Evolutionary conservation across 2,888 invertebrate species (phyloP), one percentile per base, ranked within the genome.

Genomic region (Nasonia oneida): DNA sequence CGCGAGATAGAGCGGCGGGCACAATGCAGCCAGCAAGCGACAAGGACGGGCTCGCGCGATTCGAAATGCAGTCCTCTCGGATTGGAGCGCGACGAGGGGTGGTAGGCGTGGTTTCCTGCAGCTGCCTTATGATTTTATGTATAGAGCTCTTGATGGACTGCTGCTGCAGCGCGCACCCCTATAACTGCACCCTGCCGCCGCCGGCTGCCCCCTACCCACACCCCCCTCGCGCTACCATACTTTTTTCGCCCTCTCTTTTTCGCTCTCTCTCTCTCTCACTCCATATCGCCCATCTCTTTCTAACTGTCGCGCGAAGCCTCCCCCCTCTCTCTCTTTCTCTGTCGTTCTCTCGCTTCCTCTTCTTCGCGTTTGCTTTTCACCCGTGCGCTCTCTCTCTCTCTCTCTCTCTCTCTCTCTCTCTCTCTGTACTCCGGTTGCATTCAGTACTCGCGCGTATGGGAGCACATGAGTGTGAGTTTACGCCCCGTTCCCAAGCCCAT

Each of bases 111-210:
- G 93, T 89, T 82, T 87, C 84, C 90, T 82, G 29, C 74, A 50
- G 74, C 81, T 90, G 90, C 92, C 91, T 93, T 93, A 92, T 92
- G 92, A 93, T 92, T 93, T 93, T 91, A 91, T 91, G 91, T 91
- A 91, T 90, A 90, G 92, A 90, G 92, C 91, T 91, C 91, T 92
- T 91, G 91, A 92, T 89, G 91, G 90, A 89, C 88, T 79, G 79
- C 74, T 37, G 4, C 29, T 37, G 37, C 37, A 37, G 37, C 76
- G 86, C 87, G 86, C 87, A 87, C 88, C 84, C 83, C 86, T 70
- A 87, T 75, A 70, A 86, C 80, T 81, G 67, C 87, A 67, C 53
- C 70, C 23, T 23, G 23, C 23, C 23, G 23, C 23, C 23, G 23
- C 23, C 23, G 23, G 23, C 23, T 23, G 23, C 23, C 23, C 23